Base-by-base conservation (phyloP, 2,797 vertebrate species). In the Crocidura indochinensis region DNA sequence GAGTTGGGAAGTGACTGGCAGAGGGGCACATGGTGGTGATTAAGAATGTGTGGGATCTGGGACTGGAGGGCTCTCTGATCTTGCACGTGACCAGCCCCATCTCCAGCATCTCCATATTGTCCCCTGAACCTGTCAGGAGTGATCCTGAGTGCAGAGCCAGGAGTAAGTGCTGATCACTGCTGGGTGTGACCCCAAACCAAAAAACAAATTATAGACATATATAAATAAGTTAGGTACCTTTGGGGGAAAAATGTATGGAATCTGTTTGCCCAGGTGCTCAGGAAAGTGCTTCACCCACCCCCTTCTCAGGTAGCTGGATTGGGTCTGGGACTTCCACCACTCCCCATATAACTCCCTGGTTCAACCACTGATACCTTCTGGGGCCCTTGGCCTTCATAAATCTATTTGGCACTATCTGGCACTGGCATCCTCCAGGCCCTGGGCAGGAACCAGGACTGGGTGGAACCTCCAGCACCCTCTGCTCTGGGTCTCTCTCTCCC, bases 351-450 rank as follows among this genome's bases (percentile, higher is more conserved):
- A 38, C 38, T 38, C 38, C 56, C 15, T 6, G 19, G 56, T 60
- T 12, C 74, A 60, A 38, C 88, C 87, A 64, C 46, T 73, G 29
- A 65, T 24, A 26, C 1, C 31, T 53, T 46, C 0, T 75, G 49
- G 64, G 38, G 38, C 38, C 38, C 38, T 38, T 38, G 2, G 38
- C 38, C 38, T 38, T 38, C 38, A 26, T 27, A 22, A 91, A 65
- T 51, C 47, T 92, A 44, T 76, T 24, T 76, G 91, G 56, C 4
- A 2, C 56, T 73, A 84, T 84, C 91, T 69, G 94, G 91, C 87
- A 74, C 73, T 76, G 84, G 53, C 91, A 14, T 67, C 82, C 6
- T 56, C 86, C n/a, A 79, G 81, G 49, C 46, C 15, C 46, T 27
- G 73, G 83, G 85, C 0, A 15, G 29, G 67, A 92, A 62, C 65